These are phyloP conservation scores for Albula goreensis DNA, from an alignment of 2,113 vertebrate species.

Conservation along the genomic window DNA sequence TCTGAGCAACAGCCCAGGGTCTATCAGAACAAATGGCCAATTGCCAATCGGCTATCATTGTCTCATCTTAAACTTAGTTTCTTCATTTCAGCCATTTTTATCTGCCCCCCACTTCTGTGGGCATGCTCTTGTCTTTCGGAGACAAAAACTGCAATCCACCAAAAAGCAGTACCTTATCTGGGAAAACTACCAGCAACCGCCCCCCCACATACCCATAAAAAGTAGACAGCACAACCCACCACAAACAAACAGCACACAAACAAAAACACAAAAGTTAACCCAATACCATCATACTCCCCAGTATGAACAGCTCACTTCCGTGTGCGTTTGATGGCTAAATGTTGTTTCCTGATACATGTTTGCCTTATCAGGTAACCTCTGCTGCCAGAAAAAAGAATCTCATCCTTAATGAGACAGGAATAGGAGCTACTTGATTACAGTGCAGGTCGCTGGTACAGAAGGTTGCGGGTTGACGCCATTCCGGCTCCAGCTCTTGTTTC, in stretches of 20 bases:
- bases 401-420: background rate
- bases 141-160: background rate
- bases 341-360: background rate
- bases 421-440: background rate
- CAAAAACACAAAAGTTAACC: background rate
- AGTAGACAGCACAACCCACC: background rate
- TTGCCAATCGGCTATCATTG: background rate
- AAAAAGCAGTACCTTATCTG: background rate
- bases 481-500: background rate
- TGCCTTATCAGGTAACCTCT: background rate
- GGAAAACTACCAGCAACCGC: background rate
- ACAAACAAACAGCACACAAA: background rate
- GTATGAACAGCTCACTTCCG: background rate
- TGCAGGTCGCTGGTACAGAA: background rate
- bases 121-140: background rate
- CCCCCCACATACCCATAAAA: background rate
- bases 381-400: too few relatives aligned
- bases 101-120: background rate
- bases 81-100: background rate
- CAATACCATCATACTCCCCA: background rate
- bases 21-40: background rate
- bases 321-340: background rate
- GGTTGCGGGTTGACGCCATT: background rate
- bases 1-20: background rate
- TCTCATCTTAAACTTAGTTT: background rate